phyloP scores from a whole-genome alignment of 2,113 vertebrate genomes.

The Regulus satrapa region DNA sequence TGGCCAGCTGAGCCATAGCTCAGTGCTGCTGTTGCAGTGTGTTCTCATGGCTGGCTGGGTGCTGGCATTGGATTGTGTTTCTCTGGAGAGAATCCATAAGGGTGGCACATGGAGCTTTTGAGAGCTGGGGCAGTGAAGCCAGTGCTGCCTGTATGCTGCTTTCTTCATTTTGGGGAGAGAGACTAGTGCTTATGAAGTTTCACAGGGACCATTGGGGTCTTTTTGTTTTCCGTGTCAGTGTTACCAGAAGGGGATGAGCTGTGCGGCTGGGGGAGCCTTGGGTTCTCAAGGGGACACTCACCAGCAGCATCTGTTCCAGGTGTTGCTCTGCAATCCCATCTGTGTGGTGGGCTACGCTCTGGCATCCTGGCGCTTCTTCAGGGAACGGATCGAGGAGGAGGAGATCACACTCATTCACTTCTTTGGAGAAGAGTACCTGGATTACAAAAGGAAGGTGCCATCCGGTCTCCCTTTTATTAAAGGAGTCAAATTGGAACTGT shows the following conservation, averaged over 20 bases:
- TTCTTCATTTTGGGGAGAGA: not conserved
- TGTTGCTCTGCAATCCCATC: conserved; percentile 92
- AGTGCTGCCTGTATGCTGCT: rapidly evolving
- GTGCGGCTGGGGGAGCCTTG: not conserved
- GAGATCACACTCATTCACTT: conserved; percentile 93
- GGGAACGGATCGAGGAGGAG: conserved; percentile 93
- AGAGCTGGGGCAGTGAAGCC: not conserved
- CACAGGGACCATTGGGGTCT: not conserved
- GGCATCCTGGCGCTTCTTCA: conserved; percentile 95
- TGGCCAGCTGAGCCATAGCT: not conserved
- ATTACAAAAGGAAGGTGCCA: conserved; percentile 89
- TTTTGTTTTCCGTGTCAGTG: not conserved
- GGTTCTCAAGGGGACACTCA: rapidly evolving
- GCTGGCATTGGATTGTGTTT: not conserved
- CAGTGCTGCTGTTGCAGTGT: not conserved
- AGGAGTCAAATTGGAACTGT: conserved; percentile 86
- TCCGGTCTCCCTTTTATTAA: conserved; percentile 93
- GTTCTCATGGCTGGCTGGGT: not conserved
- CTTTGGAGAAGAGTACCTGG: conserved; percentile 92
- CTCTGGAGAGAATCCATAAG: rapidly evolving
- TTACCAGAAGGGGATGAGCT: not conserved
- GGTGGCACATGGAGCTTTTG: rapidly evolving
- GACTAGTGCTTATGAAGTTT: not conserved
- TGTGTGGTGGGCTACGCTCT: conserved; percentile 87
- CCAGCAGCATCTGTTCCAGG: conserved; percentile 62